Conservation (phyloP, 2,797 vertebrate genomes). For the Clarias pachynema region DNA sequence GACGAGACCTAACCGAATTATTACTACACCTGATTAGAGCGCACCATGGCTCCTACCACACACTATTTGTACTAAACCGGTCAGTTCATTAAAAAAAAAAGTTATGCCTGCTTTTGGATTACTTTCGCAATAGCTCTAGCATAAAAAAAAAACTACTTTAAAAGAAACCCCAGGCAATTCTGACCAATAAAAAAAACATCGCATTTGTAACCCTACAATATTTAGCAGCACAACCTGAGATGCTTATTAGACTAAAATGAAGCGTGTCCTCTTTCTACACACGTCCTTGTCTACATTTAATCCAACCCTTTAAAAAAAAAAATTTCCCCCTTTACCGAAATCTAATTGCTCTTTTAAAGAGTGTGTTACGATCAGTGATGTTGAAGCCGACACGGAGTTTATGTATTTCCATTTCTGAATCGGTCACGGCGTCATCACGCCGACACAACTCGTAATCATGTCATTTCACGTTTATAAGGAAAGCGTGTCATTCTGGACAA, state of each 20-base stretch:
- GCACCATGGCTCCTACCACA: no score
- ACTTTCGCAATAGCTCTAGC: no score
- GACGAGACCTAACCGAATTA: no score
- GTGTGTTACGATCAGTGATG: not conserved
- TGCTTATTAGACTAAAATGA: not conserved
- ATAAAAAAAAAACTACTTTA: not conserved
- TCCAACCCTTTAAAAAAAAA: not conserved
- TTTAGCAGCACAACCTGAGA: not conserved
- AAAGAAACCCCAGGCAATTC: not conserved
- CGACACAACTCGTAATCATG: not conserved
- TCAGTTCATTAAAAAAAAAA: no score
- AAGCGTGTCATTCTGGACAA: not conserved
- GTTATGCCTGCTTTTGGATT: no score
- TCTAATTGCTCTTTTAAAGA: slow-evolving; percentile 3
- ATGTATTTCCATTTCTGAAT: not conserved
- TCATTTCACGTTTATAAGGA: not conserved
- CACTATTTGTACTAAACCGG: no score
- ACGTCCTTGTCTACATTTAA: slow-evolving; percentile 2
- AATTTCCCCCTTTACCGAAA: not conserved
- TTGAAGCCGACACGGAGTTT: not conserved
- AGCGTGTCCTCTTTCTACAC: not conserved
- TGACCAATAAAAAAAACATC: not conserved
- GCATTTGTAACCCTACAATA: not conserved
- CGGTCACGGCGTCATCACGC: not conserved
- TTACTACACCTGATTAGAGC: no score